Evolutionary conservation across 2,797 vertebrate species (phyloP).

Genomic region (Ateles fusciceps): DNA sequence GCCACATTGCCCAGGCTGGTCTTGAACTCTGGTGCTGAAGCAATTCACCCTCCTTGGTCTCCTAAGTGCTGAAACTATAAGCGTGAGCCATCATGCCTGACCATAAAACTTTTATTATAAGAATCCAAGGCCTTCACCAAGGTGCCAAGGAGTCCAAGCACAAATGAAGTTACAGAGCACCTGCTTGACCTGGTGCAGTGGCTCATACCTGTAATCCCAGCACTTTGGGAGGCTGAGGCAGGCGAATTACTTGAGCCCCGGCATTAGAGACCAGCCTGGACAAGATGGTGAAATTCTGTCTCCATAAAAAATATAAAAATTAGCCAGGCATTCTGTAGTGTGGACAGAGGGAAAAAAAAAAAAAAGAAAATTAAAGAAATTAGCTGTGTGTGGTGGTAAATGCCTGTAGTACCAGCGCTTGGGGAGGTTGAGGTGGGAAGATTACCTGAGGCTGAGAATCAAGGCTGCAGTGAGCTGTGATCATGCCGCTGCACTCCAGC

Average conservation of each 20-base stretch:
- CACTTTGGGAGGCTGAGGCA: background rate
- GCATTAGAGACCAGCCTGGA: background rate
- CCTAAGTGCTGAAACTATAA: background rate
- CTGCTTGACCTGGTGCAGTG: background rate
- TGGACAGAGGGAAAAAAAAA: too few species aligned
- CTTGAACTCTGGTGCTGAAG: background rate
- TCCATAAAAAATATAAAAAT: background rate
- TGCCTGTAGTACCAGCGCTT: background rate
- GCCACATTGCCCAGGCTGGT: background rate
- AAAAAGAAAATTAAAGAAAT: background rate
- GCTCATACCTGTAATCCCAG: background rate
- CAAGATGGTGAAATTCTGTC: background rate
- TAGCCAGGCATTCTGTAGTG: background rate
- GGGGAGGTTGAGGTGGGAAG: background rate
- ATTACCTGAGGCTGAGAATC: too few species aligned
- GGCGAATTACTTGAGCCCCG: background rate
- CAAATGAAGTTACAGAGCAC: background rate
- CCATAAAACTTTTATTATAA: background rate
- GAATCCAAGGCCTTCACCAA: background rate
- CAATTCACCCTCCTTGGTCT: background rate
- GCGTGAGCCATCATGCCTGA: background rate
- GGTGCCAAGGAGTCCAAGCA: background rate
- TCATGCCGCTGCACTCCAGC: background rate
- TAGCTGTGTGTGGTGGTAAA: background rate
- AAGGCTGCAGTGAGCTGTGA: background rate